These are phyloP conservation scores for Urocyon cinereoargenteus DNA, from an alignment of 2,797 vertebrate genomes.

Conservation along the genomic window DNA sequence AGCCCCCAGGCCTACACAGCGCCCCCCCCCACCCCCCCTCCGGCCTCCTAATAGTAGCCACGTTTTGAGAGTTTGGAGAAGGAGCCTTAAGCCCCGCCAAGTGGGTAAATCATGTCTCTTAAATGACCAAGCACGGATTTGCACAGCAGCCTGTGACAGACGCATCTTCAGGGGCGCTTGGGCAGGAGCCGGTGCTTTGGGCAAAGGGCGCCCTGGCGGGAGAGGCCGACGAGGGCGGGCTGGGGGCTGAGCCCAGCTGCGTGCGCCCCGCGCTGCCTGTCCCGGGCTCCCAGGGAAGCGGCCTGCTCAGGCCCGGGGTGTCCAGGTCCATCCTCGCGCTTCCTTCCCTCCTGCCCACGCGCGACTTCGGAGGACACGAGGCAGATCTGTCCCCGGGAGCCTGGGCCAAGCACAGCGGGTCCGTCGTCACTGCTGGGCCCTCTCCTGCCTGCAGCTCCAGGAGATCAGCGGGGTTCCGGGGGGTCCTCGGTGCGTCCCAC, in stretches of 20 bases:
- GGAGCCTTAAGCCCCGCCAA: constrained; percentile 81
- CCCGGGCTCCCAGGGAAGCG: not conserved
- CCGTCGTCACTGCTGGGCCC: fast-evolving
- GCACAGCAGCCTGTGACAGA: constrained; percentile 86
- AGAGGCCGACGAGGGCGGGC: not conserved
- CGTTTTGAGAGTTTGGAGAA: constrained; percentile 80
- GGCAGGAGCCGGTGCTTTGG: constrained; percentile 86
- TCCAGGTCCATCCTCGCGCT: fast-evolving
- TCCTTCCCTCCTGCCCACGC: fast-evolving
- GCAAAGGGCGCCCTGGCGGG: constrained; percentile 70
- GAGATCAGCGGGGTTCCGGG: fast-evolving
- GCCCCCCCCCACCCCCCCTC: constrained; percentile 48
- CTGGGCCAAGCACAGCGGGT: not conserved
- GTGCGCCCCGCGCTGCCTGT: not conserved
- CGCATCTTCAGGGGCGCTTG: constrained; percentile 80
- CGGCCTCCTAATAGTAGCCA: constrained; percentile 70
- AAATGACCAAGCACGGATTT: constrained; percentile 84
- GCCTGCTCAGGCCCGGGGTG: fast-evolving
- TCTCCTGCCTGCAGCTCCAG: not conserved
- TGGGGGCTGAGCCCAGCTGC: too few species aligned
- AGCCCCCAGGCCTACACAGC: constrained; percentile 22
- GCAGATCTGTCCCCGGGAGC: not conserved
- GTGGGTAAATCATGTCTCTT: constrained; percentile 85
- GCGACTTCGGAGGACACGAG: not conserved
- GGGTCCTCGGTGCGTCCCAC: not conserved